Base-by-base conservation (phyloP, 2,888 invertebrate genomes). In the Allophyes oxyacanthae region DNA sequence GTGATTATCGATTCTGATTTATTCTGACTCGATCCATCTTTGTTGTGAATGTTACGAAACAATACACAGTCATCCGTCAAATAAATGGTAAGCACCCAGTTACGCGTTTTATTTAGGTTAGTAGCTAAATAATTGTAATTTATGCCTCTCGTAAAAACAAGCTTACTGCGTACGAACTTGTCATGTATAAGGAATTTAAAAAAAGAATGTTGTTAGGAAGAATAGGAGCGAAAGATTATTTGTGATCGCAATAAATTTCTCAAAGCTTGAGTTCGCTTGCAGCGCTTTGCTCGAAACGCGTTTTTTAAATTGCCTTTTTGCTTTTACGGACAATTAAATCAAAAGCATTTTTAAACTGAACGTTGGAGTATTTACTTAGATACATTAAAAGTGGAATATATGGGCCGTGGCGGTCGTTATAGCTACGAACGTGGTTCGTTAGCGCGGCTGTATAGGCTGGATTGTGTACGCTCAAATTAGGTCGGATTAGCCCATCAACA, bases 171-270 rank as follows among this genome's bases (percentile, higher is more conserved):
- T 61, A 41, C 34, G 53, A 66, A 70, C 56, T 67, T 68, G 69
- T 64, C 66, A 71, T 62, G 72, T 77, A 62, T 61, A 75, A 71
- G 72, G 77, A 79, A 78, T 78, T 75, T 66, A 72, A 81, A 82
- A 74, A 82, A 82, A 74, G 59, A 81, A 81, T 76, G 76, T 78
- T 77, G 64, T 67, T 66, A 56, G 59, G 56, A 60, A 57, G 61
- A 77, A 76, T 74, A 76, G 68, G 77, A 66, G 65, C 62, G 66
- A 71, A 75, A 82, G 79, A 85, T 86, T 85, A 83, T 88, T 87
- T 85, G 84, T 75, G 81, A 83, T 79, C 57, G 83, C 83, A 76
- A 86, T 87, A 87, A 87, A 88, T 87, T 84, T 81, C 78, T 81
- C 78, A 74, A 81, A 82, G 84, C 79, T 79, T 76, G 70, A 62